Evolutionary conservation across 2,113 vertebrate species (phyloP).

Genomic region (Barnardius zonarius): DNA sequence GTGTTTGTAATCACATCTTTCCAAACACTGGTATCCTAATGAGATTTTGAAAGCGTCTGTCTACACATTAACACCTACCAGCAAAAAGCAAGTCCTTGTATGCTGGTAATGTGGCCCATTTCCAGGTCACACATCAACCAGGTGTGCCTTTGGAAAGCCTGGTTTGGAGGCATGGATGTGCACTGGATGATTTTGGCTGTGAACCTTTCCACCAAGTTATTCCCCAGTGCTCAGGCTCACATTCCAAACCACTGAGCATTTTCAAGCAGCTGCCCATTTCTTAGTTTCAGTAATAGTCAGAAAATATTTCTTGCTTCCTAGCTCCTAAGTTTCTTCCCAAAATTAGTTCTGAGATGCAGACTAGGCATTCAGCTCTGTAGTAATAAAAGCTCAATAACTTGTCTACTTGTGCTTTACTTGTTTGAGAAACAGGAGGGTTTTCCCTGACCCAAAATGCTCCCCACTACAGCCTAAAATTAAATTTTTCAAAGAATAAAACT

Average conservation of each 20-base stretch:
- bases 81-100: neutral
- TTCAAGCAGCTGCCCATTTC: constrained; percentile 1
- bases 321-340: neutral
- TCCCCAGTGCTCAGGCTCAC: neutral
- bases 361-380: neutral
- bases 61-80: neutral
- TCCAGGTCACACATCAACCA: neutral
- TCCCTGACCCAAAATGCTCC: neutral
- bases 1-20: neutral
- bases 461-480: neutral
- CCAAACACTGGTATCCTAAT: neutral
- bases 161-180: neutral
- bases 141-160: neutral
- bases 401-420: neutral
- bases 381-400: neutral
- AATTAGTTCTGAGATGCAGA: neutral
- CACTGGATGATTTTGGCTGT: neutral
- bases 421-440: neutral
- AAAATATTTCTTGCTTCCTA: neutral
- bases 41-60: neutral
- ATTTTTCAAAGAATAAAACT: neutral
- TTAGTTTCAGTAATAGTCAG: neutral
- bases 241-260: neutral
- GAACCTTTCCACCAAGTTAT: neutral
- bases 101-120: neutral